A percentile compares a stretch with the other conserved stretches of the same genome.
Conservation (phyloP, 2,888 invertebrate species). For the Dicranocentrus wangi region DNA sequence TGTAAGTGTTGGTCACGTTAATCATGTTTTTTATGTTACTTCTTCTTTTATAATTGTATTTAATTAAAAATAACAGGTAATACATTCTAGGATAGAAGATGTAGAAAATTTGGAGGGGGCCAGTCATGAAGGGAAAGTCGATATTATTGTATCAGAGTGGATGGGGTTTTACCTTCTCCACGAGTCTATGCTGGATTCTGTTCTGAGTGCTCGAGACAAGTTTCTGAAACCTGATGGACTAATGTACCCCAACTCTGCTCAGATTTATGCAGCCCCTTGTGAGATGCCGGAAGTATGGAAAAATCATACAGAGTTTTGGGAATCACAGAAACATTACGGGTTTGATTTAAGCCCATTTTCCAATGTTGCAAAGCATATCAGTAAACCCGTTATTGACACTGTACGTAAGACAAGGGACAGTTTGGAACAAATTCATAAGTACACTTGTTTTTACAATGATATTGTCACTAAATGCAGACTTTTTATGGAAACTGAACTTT, state of each 20-base stretch:
- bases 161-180: constrained; percentile 97
- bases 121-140: constrained; percentile 83
- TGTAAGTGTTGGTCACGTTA: constrained; percentile 75
- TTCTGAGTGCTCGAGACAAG: constrained; percentile 86
- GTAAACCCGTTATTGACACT: constrained; percentile 81
- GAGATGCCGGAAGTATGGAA: constrained; percentile 74
- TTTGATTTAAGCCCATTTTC: constrained; percentile 83
- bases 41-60: too few relatives aligned
- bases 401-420: constrained; percentile 74
- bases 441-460: not conserved
- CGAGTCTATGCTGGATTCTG: constrained; percentile 95
- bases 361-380: constrained; percentile 79
- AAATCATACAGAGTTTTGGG: constrained; percentile 81
- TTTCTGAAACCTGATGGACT: constrained; percentile 84
- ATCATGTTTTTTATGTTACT: constrained; percentile 2
- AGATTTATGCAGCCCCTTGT: constrained; percentile 80
- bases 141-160: constrained; percentile 96
- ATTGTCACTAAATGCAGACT: not conserved
- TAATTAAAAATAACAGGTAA: constrained; percentile 80
- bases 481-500: not conserved
- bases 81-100: constrained; percentile 86
- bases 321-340: constrained; percentile 81
- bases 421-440: constrained; percentile 1
- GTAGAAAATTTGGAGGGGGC: constrained; percentile 75
- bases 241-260: constrained; percentile 85